These are phyloP conservation scores for Dufourea novaeangliae DNA, from an alignment of 1,140 invertebrate genomes.

Conservation along the genomic window DNA sequence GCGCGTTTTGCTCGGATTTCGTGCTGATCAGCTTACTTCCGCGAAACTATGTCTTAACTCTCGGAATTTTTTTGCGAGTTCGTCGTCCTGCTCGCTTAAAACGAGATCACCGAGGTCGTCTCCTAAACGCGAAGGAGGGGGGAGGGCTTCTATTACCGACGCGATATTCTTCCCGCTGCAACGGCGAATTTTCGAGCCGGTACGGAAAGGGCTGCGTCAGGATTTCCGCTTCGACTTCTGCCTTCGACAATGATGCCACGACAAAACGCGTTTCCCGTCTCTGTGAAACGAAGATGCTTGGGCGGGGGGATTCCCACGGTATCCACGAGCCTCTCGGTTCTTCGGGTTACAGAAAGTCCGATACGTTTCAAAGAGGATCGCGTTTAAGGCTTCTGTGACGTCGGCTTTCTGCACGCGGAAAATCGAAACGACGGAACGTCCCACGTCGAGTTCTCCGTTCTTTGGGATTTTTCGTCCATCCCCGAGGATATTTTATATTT, in stretches of 20 bases:
- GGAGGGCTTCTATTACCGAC: neutral
- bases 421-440: no score
- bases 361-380: slow-evolving; percentile 18
- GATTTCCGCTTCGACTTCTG: neutral
- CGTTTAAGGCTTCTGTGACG: slow-evolving; percentile 14
- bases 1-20: no score
- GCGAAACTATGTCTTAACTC: neutral
- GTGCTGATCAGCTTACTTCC: neutral
- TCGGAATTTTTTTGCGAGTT: neutral
- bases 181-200: neutral
- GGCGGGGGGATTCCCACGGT: slow-evolving; percentile 4
- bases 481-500: neutral
- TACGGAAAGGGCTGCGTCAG: slow-evolving; percentile 20
- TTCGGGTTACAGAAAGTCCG: neutral
- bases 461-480: neutral
- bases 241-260: slow-evolving; percentile 2
- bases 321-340: slow-evolving; percentile 3
- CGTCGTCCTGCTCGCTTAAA: neutral
- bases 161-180: neutral
- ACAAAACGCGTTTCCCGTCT: slow-evolving; percentile 19
- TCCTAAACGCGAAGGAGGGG: no score
- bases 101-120: neutral
- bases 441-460: neutral
- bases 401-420: neutral
- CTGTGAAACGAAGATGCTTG: neutral